These are phyloP conservation scores for Panagrolaimus sp. DNA, from an alignment of 1,140 invertebrate species.

Conservation along the genomic window DNA sequence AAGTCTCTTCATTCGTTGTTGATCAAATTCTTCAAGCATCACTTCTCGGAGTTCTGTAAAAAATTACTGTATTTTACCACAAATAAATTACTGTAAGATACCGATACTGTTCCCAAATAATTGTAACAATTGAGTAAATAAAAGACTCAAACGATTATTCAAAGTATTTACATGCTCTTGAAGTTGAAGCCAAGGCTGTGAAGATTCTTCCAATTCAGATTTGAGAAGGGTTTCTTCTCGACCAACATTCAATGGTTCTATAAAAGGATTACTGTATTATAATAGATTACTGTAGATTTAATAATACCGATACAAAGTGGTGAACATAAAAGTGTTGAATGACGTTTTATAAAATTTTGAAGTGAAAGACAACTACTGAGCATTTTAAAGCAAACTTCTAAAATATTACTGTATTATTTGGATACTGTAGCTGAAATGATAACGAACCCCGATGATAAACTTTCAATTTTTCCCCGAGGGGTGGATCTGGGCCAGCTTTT, in stretches of 20 bases:
- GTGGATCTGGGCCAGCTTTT: slow-evolving; percentile 27
- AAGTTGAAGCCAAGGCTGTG: slow-evolving; percentile 18
- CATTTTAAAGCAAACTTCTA: slow-evolving; percentile 5
- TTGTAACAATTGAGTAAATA: slow-evolving; percentile 24
- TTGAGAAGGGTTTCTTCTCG: slow-evolving; percentile 17
- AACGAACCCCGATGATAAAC: slow-evolving; percentile 17
- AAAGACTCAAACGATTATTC: not conserved
- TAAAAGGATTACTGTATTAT: not conserved
- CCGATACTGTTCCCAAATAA: not conserved
- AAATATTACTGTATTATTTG: no score
- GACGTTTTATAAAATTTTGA: slow-evolving; percentile 24
- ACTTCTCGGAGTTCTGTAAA: slow-evolving; percentile 12
- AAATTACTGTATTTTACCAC: no score
- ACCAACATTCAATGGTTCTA: slow-evolving; percentile 20
- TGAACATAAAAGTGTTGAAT: slow-evolving; percentile 16
- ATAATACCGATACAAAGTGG: slow-evolving; percentile 21
- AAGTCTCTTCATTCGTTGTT: slow-evolving; percentile 31
- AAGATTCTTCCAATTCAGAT: not conserved
- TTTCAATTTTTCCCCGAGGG: slow-evolving; percentile 24
- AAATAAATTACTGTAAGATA: no score
- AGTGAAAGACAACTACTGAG: slow-evolving; percentile 17
- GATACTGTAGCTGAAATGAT: no score
- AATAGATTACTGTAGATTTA: not conserved
- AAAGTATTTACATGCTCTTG: slow-evolving; percentile 20
- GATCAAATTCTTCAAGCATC: slow-evolving; percentile 28